These are phyloP conservation scores for Arctia plantaginis DNA, from an alignment of 2,888 invertebrate genomes.

Conservation along the genomic window DNA sequence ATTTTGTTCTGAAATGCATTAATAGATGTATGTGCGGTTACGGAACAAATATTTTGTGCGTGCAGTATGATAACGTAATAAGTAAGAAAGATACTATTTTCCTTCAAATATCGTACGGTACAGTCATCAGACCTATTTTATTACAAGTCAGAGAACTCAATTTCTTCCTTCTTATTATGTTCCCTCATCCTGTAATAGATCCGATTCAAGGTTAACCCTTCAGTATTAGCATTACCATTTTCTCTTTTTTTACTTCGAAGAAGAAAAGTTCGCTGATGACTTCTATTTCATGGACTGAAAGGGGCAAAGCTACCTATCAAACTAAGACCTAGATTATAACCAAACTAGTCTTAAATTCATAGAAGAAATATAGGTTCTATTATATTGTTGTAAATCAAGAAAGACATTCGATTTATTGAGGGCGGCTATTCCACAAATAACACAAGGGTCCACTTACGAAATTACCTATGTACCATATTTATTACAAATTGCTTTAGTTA, in stretches of 20 bases:
- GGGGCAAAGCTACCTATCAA: not conserved
- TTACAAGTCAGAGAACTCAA: too few relatives aligned
- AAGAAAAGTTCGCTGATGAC: not conserved
- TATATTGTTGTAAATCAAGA: not conserved
- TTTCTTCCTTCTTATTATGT: not conserved
- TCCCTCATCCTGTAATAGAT: too few relatives aligned
- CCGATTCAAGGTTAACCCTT: too few relatives aligned
- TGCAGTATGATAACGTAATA: too few relatives aligned
- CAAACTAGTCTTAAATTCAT: not conserved
- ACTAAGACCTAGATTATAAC: too few relatives aligned
- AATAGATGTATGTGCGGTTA: too few relatives aligned
- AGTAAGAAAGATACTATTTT: too few relatives aligned
- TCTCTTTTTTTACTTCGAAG: not conserved
- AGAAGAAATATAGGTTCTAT: not conserved
- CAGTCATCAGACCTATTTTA: too few relatives aligned
- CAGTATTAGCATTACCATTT: not conserved
- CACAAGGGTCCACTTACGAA: constrained; percentile 13
- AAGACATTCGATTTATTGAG: constrained; percentile 9
- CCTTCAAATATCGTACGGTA: too few relatives aligned
- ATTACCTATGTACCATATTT: constrained; percentile 10
- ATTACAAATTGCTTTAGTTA: constrained; percentile 19
- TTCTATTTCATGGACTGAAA: not conserved
- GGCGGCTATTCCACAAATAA: constrained; percentile 16
- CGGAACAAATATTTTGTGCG: too few relatives aligned
- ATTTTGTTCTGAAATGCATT: too few relatives aligned